phyloP scores from a whole-genome alignment of 2,888 invertebrate species.

The Sisyra nigra region DNA sequence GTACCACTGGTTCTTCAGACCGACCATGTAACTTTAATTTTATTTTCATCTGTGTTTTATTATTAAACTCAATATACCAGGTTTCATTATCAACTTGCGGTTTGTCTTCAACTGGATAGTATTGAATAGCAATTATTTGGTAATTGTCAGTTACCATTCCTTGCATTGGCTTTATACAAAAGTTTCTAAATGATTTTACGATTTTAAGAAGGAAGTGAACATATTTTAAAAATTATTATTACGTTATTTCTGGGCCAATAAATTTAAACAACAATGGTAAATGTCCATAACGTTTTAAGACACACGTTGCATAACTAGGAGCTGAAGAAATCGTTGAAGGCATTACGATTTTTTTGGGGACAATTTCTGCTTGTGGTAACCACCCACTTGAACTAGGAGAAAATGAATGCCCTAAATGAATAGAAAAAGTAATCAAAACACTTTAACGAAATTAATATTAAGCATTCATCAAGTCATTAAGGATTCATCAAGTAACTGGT shows the following conservation, averaged over 20 bases:
- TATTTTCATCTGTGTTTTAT: constrained; percentile 19
- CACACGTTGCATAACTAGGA: constrained; percentile 23
- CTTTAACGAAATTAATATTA: neutral
- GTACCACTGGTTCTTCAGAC: constrained; percentile 22
- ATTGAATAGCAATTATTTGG: constrained; percentile 25
- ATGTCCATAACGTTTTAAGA: constrained; percentile 23
- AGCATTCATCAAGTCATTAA: no score
- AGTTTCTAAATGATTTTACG: constrained; percentile 18
- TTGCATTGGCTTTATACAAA: constrained; percentile 27
- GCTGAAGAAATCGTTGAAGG: constrained; percentile 19
- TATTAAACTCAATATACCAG: constrained; percentile 29
- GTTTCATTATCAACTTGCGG: constrained; percentile 24
- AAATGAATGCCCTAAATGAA: neutral
- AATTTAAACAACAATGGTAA: constrained; percentile 28
- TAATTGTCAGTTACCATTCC: constrained; percentile 23
- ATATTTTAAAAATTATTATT: constrained; percentile 10
- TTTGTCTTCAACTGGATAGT: constrained; percentile 19
- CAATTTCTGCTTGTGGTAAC: constrained; percentile 18
- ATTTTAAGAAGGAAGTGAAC: neutral
- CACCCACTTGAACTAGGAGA: constrained; percentile 11
- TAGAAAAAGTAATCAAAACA: no score
- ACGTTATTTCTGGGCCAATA: constrained; percentile 24
- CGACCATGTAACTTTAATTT: constrained; percentile 25
- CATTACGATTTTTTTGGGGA: constrained; percentile 19
- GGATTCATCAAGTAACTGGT: no score